Base-by-base conservation (phyloP, 2,797 vertebrate species). In the Propithecus deckenii region DNA sequence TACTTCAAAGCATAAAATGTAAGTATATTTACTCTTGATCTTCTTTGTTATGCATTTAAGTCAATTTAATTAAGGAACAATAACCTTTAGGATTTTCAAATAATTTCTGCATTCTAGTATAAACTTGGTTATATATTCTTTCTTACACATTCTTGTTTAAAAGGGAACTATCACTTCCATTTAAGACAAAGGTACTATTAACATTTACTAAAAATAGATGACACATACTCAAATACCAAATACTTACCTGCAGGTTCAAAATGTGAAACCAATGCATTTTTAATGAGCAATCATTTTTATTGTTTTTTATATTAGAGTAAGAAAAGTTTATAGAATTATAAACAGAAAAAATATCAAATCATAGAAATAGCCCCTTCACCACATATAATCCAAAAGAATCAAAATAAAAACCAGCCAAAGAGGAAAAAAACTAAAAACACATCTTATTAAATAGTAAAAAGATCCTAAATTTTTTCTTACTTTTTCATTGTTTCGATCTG, bases 401-500 rank as follows among this genome's bases (percentile, higher is more conserved):
- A 85, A 88, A 84, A 69, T 78, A 81, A 2, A 85, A 89, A 87
- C 9, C 41, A 28, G 4, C 88, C 25, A 80, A 76, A 74, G n/a
- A 57, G 28, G 63, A 69, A 83, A 57, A 57, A 41, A 93, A 72
- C 15, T 72, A 63, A 97, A 86, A 97, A 94, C 10, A 80, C 3
- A 48, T 43, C 32, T 75, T 20, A 92, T 8, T 6, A 83, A 83
- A 78, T 38, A 81, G 38, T 76, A 57, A 90, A 97, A 61, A 67
- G n/a, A 59, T 0, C 9, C 59, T 25, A 79, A 65, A 28, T 78
- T 43, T 88, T 94, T 75, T 97, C 98, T 98, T 98, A 99, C 99
- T 98, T 98, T 97, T 99, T 98, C 93, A 99, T 97, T 74, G 98
- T 95, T 96, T 99, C 98, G 6, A 95, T 97, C 67, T 99, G 98